Conservation (phyloP, 2,888 invertebrate species). For the Eupithecia inturbata region DNA sequence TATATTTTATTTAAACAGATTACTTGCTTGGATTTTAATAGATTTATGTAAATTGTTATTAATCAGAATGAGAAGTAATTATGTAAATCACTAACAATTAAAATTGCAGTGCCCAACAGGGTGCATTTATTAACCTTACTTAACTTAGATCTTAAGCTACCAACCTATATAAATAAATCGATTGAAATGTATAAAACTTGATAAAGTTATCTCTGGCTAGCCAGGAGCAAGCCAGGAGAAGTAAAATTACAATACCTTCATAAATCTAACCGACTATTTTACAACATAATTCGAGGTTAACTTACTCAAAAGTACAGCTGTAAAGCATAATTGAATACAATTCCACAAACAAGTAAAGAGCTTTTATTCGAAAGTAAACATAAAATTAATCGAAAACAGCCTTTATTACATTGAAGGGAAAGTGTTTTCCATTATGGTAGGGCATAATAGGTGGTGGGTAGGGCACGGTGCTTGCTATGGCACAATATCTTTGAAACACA, state of each 20-base stretch:
- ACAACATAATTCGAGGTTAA: constrained; percentile 10
- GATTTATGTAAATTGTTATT: too few species aligned
- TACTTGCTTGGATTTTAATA: too few species aligned
- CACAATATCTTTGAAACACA: background rate
- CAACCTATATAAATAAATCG: too few species aligned
- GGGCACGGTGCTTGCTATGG: constrained; percentile 1
- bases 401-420: constrained; percentile 35
- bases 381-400: constrained; percentile 46
- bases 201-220: too few species aligned
- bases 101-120: too few species aligned
- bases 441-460: constrained; percentile 31
- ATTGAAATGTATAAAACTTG: too few species aligned
- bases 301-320: constrained; percentile 15
- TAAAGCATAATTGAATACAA: constrained; percentile 32
- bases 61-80: too few species aligned
- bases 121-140: too few species aligned
- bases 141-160: too few species aligned
- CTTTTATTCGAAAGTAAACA: constrained; percentile 39
- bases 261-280: background rate
- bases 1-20: too few species aligned
- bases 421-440: constrained; percentile 36
- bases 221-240: background rate
- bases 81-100: too few species aligned
- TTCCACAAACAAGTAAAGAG: constrained; percentile 29
- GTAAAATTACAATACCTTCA: background rate